Evolutionary conservation across 2,797 vertebrate genomes (phyloP).

Genomic region (Antrozous pallidus): DNA sequence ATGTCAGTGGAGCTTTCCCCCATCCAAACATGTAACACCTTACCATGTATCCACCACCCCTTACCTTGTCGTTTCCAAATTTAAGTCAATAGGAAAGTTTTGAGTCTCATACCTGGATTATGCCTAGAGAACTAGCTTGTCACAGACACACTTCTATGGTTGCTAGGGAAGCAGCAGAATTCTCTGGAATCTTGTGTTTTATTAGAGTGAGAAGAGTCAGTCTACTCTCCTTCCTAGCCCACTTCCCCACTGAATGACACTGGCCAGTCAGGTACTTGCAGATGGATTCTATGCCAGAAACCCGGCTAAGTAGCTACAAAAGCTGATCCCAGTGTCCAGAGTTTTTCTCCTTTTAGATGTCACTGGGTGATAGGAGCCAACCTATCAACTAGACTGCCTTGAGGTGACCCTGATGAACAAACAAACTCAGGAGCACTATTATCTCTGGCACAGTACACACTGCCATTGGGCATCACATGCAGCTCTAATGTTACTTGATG

Average conservation of each 20-base stretch:
- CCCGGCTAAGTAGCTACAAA: background rate
- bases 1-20: slow-evolving; percentile 69
- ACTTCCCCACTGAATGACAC: background rate
- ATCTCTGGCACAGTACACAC: background rate
- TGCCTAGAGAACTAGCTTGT: slow-evolving; percentile 85
- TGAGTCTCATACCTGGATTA: slow-evolving; percentile 88
- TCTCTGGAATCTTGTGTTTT: background rate
- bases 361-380: background rate
- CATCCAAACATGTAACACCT: slow-evolving; percentile 57
- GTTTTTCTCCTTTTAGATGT: background rate
- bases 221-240: no score
- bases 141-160: slow-evolving; percentile 81
- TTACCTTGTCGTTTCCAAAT: slow-evolving; percentile 79
- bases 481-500: background rate
- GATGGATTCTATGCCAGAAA: background rate
- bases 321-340: background rate
- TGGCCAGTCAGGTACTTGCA: background rate
- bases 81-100: slow-evolving; percentile 89
- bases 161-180: background rate
- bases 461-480: no score
- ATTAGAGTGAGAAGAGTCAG: background rate
- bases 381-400: background rate
- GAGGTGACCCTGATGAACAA: background rate
- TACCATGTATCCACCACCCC: slow-evolving; percentile 42
- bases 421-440: background rate